These are phyloP conservation scores for Brenthis hecate DNA, from an alignment of 2,888 invertebrate species.

Conservation along the genomic window DNA sequence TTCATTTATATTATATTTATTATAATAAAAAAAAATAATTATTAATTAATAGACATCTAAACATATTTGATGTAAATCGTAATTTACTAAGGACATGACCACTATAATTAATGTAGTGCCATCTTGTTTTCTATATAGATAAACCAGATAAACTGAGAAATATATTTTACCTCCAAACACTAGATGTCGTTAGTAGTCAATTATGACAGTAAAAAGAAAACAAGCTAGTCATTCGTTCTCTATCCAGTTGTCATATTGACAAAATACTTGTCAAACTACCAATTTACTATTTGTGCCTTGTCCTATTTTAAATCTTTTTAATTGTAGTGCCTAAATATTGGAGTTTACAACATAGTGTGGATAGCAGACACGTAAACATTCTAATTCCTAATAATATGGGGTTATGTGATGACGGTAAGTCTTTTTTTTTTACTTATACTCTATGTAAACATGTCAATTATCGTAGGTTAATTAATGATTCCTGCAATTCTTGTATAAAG, in stretches of 20 bases:
- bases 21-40: not conserved
- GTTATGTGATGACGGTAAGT: conserved; percentile 75
- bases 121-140: too few relatives aligned
- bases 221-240: conserved; percentile 12
- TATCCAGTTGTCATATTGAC: conserved; percentile 26
- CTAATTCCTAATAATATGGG: conserved; percentile 55
- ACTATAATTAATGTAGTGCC: too few relatives aligned
- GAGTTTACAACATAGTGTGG: conserved; percentile 15
- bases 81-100: too few relatives aligned
- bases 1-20: not conserved
- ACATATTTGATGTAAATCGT: too few relatives aligned
- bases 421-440: conserved; percentile 41
- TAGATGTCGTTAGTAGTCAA: conserved; percentile 16
- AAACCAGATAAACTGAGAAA: too few relatives aligned
- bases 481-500: conserved; percentile 30
- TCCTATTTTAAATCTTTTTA: conserved; percentile 16
- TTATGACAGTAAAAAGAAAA: not conserved
- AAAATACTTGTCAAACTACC: conserved; percentile 16
- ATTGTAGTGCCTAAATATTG: conserved; percentile 21
- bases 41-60: too few relatives aligned
- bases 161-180: not conserved
- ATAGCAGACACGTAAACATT: conserved; percentile 18
- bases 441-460: conserved; percentile 72
- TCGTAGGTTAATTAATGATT: conserved; percentile 43
- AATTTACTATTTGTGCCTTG: conserved; percentile 13